Evolutionary conservation across 1,140 invertebrate genomes (phyloP), one percentile per base, ranked within the genome.

Genomic region (Potamilus streckersoni): DNA sequence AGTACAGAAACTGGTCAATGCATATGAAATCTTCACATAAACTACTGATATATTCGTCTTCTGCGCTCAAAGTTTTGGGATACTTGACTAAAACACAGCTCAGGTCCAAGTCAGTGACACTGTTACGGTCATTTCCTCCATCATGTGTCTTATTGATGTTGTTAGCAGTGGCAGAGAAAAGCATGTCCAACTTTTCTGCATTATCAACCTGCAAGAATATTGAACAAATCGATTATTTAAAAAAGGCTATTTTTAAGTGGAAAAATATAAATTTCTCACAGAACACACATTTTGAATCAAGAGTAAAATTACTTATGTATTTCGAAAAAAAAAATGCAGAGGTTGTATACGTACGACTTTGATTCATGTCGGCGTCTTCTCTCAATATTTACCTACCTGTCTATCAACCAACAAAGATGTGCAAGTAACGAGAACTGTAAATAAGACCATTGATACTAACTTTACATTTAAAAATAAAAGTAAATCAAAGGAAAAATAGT

Each of bases 191-290:
- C 55, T 82, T 82, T 38, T 69, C 75, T 14, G 69, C 57, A 66
- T 75, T 80, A 59, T 82, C 80, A 69, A 82, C 80, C 80, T 82
- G 78, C 8, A 59, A 73, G 68, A 66, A 66, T 56, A 64, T 63
- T 38, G 49, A 55, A 55, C 31, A 49, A 63, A 65, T 19, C 23
- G 49, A 69, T 69, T 27, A n/a, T 49, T n/a, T n/a, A n/a, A 49
- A 57, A 61, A 15, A 60, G 19, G 56, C 27, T 56, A 23, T 58
- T 20, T n/a, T 15, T 64, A 19, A 70, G 15, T 17, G 20, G 17
- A 11, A 4, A 23, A 16, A 23, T 68, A 20, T 8, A 12, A 31
- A 12, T 20, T 68, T 49, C 16, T 20, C 49, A 62, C 20, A 49
- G n/a, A 69, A 60, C 20, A 20, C 49, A 20, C n/a, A 58, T 38